Percentiles rank a stretch among this genome's conserved stretches.
Evolutionary conservation across 2,888 invertebrate genomes (phyloP).

Genomic region (Drosophila imparisetae): DNA sequence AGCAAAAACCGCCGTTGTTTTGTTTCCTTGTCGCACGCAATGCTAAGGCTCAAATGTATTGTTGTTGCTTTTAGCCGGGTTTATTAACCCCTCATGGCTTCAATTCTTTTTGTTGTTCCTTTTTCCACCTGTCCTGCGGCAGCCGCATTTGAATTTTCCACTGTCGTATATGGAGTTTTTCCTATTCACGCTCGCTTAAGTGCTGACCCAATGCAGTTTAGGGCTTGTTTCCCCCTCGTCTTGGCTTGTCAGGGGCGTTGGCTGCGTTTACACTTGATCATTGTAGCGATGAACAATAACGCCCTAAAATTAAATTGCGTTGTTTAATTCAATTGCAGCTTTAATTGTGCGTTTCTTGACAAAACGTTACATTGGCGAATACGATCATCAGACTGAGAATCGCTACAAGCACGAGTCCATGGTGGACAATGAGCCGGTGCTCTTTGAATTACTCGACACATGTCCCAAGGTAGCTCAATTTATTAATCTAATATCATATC

Average conservation of each 20-base stretch:
- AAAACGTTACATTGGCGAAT: constrained; percentile 97
- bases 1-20: constrained; percentile 21
- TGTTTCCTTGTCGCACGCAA: constrained; percentile 75
- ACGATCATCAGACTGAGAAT: constrained; percentile 97
- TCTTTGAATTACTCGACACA: constrained; percentile 96
- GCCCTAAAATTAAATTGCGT: constrained; percentile 47
- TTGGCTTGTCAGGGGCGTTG: constrained; percentile 50
- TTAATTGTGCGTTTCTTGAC: constrained; percentile 95
- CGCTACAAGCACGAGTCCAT: constrained; percentile 95
- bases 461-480: constrained; percentile 86
- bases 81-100: constrained; percentile 73
- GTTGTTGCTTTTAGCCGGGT: constrained; percentile 48
- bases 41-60: constrained; percentile 67
- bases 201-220: constrained; percentile 64
- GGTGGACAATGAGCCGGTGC: constrained; percentile 94
- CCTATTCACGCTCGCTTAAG: constrained; percentile 66
- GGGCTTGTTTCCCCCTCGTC: constrained; percentile 43
- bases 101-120: background rate
- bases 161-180: constrained; percentile 23
- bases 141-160: constrained; percentile 41
- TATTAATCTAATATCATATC: background rate
- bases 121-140: constrained; percentile 63
- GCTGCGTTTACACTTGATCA: constrained; percentile 69
- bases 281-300: constrained; percentile 2
- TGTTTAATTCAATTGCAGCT: constrained; percentile 86